These are phyloP conservation scores for Chaetodon trifascialis DNA, from an alignment of 2,113 vertebrate species.

Conservation along the genomic window DNA sequence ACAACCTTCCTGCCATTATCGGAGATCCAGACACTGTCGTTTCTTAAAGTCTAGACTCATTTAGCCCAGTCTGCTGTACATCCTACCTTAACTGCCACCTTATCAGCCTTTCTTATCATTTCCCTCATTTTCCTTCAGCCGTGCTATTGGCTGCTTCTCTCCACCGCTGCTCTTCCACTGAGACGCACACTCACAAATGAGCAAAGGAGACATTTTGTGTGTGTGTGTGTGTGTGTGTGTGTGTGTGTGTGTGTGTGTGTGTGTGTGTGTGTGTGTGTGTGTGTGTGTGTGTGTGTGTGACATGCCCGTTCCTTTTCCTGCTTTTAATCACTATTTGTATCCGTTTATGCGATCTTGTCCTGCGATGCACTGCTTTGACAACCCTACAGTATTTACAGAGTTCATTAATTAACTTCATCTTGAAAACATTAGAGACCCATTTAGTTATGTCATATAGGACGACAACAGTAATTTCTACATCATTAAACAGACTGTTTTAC, in stretches of 20 bases:
- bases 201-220: slow-evolving; percentile 15
- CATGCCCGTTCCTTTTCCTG: slow-evolving; percentile 15
- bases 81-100: slow-evolving; percentile 63
- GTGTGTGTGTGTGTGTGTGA: slow-evolving; percentile 7
- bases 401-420: slow-evolving; percentile 35
- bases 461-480: slow-evolving; percentile 17
- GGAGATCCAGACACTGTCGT: slow-evolving; percentile 44
- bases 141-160: slow-evolving; percentile 5
- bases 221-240: not conserved
- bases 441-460: slow-evolving; percentile 27
- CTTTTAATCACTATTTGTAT: slow-evolving; percentile 23
- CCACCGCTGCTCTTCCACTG: slow-evolving; percentile 7
- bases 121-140: slow-evolving; percentile 51
- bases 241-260: not conserved
- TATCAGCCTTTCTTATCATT: slow-evolving; percentile 46
- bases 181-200: not conserved
- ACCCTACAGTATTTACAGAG: slow-evolving; percentile 21
- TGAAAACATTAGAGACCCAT: slow-evolving; percentile 26
- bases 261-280: not conserved
- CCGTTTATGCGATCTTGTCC: not conserved
- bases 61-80: slow-evolving; percentile 56
- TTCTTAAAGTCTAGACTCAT: slow-evolving; percentile 57
- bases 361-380: not conserved
- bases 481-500: slow-evolving; percentile 24
- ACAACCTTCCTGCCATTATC: slow-evolving; percentile 61